phyloP scores from a whole-genome alignment of 1,140 invertebrate genomes.

The Drosophila rhopaloa region DNA sequence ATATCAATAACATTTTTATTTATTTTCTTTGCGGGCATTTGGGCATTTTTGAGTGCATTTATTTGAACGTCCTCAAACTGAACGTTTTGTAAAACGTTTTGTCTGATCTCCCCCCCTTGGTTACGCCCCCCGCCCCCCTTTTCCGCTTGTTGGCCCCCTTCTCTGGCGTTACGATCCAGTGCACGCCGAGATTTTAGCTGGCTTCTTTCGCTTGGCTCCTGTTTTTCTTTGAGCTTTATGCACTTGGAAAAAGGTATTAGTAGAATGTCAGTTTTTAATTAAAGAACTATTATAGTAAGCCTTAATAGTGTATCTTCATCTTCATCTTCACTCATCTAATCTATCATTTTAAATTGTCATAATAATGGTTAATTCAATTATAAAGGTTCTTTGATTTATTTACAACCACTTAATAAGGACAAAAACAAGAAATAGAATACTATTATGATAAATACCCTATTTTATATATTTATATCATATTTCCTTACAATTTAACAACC shows the following conservation, averaged over 20 bases:
- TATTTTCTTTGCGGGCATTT: constrained; percentile 82
- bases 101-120: constrained; percentile 39
- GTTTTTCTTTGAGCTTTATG: constrained; percentile 17
- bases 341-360: too few relatives aligned
- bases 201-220: constrained; percentile 19
- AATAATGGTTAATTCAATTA: too few relatives aligned
- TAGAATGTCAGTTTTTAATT: too few relatives aligned
- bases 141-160: constrained; percentile 12
- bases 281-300: too few relatives aligned
- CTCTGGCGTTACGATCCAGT: constrained; percentile 43
- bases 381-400: too few relatives aligned
- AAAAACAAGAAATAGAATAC: too few relatives aligned
- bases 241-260: constrained; percentile 1
- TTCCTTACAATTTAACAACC: too few relatives aligned
- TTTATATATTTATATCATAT: too few relatives aligned
- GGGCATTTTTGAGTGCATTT: constrained; percentile 83
- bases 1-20: constrained; percentile 83
- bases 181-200: constrained; percentile 65
- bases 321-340: too few relatives aligned
- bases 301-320: too few relatives aligned
- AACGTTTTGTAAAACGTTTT: constrained; percentile 80
- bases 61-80: constrained; percentile 76
- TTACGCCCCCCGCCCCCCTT: constrained; percentile 31
- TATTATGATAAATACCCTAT: too few relatives aligned
- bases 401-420: too few relatives aligned